phyloP scores from a whole-genome alignment of 2,113 vertebrate species.

The Phaethornis superciliosus region DNA sequence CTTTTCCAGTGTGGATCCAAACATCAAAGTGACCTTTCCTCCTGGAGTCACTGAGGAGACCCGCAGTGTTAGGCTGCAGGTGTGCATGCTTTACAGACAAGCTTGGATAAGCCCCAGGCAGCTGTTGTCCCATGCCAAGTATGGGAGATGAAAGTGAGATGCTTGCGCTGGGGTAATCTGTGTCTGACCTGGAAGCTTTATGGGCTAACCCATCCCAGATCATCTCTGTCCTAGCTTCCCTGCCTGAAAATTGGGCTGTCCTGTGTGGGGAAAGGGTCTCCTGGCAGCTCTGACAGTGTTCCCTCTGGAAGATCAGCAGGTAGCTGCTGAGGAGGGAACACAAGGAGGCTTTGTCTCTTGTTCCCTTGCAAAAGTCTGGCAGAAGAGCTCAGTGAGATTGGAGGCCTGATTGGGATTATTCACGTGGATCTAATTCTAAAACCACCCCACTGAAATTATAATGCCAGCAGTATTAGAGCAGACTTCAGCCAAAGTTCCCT shows the following conservation, averaged over 20 bases:
- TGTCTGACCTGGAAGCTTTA: background rate
- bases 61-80: constrained; percentile 77
- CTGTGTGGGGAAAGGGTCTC: background rate
- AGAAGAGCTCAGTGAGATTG: background rate
- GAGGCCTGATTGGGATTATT: background rate
- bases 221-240: background rate
- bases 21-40: constrained; percentile 89
- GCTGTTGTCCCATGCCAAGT: background rate
- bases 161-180: background rate
- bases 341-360: background rate
- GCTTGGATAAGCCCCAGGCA: background rate
- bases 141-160: background rate
- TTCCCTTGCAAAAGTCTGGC: background rate
- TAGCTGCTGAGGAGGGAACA: background rate
- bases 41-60: constrained; percentile 80
- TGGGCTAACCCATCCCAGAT: background rate
- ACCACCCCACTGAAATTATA: background rate
- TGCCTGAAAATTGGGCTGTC: background rate
- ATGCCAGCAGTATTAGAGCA: background rate
- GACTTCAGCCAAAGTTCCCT: background rate
- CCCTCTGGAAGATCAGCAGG: background rate
- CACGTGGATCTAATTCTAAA: background rate
- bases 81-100: background rate
- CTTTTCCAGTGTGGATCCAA: constrained; percentile 84
- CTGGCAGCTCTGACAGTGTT: background rate